Evolutionary conservation across 2,113 vertebrate species (phyloP).

Genomic region (Marmota monax): DNA sequence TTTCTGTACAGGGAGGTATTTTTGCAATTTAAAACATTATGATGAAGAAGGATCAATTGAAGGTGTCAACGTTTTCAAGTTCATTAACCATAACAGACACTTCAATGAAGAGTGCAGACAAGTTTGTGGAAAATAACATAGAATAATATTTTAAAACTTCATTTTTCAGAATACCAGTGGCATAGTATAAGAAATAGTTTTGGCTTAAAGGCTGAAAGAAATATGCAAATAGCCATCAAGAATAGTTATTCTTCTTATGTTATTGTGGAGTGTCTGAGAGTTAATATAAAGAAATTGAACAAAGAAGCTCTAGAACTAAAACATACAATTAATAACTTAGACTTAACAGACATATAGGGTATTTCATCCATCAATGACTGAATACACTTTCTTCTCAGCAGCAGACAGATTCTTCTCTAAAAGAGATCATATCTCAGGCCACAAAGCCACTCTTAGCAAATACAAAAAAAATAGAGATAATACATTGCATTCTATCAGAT

Average conservation of each 20-base stretch:
- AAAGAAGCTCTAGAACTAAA: too few relatives aligned
- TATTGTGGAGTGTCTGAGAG: background rate
- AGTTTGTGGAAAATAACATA: conserved; percentile 20
- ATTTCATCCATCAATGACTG: too few relatives aligned
- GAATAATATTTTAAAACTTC: conserved; percentile 40
- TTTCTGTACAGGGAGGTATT: background rate
- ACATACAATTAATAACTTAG: too few relatives aligned
- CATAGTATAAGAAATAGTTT: background rate
- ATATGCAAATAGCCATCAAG: background rate
- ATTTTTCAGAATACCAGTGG: background rate
- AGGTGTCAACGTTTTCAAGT: conserved; percentile 21
- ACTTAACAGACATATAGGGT: too few relatives aligned
- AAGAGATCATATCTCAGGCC: too few relatives aligned
- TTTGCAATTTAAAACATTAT: background rate
- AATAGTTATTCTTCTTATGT: background rate
- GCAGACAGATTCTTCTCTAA: too few relatives aligned
- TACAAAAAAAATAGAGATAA: too few relatives aligned
- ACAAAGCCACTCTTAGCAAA: too few relatives aligned
- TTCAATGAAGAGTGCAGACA: conserved; percentile 26
- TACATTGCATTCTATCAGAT: too few relatives aligned
- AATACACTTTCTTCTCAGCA: too few relatives aligned
- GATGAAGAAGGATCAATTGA: background rate
- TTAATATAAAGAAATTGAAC: background rate
- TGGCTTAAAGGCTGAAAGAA: background rate
- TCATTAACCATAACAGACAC: background rate